phyloP scores from a whole-genome alignment of 2,888 invertebrate genomes.

The Trachelus tabidus region DNA sequence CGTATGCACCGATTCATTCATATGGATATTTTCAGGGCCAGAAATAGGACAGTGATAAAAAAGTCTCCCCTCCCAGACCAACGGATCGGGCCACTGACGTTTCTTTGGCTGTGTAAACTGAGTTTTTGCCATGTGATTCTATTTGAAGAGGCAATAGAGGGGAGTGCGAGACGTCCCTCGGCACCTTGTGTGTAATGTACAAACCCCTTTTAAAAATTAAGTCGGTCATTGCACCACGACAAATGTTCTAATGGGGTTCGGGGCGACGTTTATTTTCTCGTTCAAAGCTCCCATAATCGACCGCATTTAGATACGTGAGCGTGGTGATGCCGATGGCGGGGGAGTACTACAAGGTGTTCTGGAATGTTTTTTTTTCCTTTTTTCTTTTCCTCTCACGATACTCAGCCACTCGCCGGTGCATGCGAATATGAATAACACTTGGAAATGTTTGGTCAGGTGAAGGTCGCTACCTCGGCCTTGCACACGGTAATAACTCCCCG shows the following conservation, averaged over 20 bases:
- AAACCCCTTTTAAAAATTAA: slow-evolving; percentile 9
- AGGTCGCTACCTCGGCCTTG: slow-evolving; percentile 46
- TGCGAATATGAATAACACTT: background rate
- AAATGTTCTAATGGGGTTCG: background rate
- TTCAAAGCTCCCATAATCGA: slow-evolving; percentile 4
- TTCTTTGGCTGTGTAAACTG: slow-evolving; percentile 8
- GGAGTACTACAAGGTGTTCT: no score
- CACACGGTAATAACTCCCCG: slow-evolving; percentile 21
- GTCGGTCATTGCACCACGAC: slow-evolving; percentile 8
- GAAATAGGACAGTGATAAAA: background rate
- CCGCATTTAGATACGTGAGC: slow-evolving; percentile 20
- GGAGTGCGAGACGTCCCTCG: background rate
- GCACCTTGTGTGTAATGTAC: slow-evolving; percentile 5
- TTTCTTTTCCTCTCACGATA: no score
- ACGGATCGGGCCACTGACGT: slow-evolving; percentile 3
- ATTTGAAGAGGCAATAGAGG: slow-evolving; percentile 3
- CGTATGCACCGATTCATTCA: no score
- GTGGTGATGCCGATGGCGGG: no score
- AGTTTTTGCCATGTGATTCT: slow-evolving; percentile 6
- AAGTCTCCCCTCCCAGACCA: background rate
- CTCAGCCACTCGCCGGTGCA: background rate
- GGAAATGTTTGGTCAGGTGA: slow-evolving; percentile 34
- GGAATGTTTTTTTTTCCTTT: no score
- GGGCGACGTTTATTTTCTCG: background rate
- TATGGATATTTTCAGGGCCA: background rate